Evolutionary conservation across 2,888 invertebrate genomes (phyloP).

Genomic region (Limnephilus marmoratus): DNA sequence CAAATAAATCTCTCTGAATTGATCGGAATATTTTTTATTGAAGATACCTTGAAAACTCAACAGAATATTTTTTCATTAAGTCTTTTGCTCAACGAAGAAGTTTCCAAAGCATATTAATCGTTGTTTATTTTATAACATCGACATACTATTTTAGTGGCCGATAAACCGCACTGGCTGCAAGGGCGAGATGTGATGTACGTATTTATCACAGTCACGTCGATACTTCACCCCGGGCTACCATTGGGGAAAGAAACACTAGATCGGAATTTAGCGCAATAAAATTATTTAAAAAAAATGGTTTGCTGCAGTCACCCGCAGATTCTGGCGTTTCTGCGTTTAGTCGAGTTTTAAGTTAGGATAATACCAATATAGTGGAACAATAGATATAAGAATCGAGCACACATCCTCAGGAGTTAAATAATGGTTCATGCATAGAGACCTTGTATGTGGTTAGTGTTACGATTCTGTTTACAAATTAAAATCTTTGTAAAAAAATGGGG

Average conservation of each 20-base stretch:
- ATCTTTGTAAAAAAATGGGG: too few relatives aligned
- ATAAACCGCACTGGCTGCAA: neutral
- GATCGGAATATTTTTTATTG: too few relatives aligned
- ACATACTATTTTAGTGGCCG: neutral
- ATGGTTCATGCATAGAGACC: too few relatives aligned
- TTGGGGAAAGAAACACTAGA: neutral
- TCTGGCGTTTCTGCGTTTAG: neutral
- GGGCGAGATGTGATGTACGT: neutral
- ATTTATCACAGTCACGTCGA: conserved; percentile 32
- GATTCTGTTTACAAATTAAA: too few relatives aligned
- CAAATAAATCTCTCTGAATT: too few relatives aligned
- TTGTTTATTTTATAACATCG: neutral
- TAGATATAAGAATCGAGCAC: too few relatives aligned
- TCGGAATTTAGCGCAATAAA: neutral
- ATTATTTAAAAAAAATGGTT: too few relatives aligned
- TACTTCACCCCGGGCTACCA: neutral
- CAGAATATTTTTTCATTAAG: too few relatives aligned
- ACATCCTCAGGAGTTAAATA: too few relatives aligned
- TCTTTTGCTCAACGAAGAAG: neutral
- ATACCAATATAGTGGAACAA: too few relatives aligned
- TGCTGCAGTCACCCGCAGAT: neutral
- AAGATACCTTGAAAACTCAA: too few relatives aligned
- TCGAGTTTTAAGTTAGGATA: neutral
- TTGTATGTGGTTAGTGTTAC: too few relatives aligned
- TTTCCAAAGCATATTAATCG: neutral